These are phyloP conservation scores for Procavia capensis DNA, from an alignment of 2,113 vertebrate genomes.

Conservation along the genomic window DNA sequence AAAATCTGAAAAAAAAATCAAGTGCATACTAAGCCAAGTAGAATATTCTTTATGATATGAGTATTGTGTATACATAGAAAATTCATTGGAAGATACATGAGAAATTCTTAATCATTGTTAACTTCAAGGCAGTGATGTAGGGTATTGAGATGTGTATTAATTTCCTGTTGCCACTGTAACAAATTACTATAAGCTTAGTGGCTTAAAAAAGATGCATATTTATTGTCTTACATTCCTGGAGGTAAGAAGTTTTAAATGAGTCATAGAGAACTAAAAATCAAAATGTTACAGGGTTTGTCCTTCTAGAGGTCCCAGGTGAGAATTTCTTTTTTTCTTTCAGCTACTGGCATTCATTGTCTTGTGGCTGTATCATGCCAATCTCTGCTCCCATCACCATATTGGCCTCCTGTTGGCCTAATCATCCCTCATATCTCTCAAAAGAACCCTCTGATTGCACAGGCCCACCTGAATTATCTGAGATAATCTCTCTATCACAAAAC, in stretches of 20 bases:
- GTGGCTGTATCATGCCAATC: not conserved
- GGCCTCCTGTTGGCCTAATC: not conserved
- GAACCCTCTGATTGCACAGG: not conserved
- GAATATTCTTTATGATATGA: not conserved
- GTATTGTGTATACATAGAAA: not conserved
- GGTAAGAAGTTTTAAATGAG: not conserved
- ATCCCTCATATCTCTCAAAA: not conserved
- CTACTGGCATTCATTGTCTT: not conserved
- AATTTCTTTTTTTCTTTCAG: not conserved
- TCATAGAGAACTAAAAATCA: not conserved
- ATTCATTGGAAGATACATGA: not conserved
- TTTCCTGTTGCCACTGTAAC: not conserved
- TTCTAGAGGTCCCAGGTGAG: not conserved
- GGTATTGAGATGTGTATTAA: not conserved
- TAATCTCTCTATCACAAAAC: not conserved
- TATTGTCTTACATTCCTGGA: not conserved
- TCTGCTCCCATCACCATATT: not conserved
- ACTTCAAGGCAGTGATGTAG: not conserved
- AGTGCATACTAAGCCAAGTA: not conserved
- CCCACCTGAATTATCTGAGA: not conserved
- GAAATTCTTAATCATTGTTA: not conserved
- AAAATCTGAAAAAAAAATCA: not conserved
- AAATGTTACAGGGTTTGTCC: not conserved
- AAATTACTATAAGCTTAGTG: not conserved
- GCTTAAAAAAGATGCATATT: not conserved